phyloP scores from a whole-genome alignment of 2,113 vertebrate genomes.

The Lanius collurio region DNA sequence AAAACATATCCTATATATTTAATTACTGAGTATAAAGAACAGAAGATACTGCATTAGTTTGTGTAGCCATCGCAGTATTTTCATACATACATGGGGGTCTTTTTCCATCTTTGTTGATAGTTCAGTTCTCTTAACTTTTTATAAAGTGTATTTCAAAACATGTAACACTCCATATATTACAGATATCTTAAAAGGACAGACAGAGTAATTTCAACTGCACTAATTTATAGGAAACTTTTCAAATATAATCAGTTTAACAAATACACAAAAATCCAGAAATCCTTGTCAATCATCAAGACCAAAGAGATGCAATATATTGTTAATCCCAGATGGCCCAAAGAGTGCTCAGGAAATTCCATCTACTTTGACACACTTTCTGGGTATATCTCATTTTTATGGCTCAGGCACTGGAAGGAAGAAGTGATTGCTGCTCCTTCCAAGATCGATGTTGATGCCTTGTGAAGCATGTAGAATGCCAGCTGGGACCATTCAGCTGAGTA shows the following conservation, averaged over 20 bases:
- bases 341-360: not conserved
- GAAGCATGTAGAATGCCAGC: not conserved
- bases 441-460: not conserved
- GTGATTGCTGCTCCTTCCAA: not conserved
- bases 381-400: not conserved
- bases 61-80: not conserved
- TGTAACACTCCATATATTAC: not conserved
- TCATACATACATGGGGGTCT: not conserved
- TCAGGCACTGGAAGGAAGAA: not conserved
- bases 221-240: not conserved
- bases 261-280: not conserved
- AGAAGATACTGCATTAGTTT: not conserved
- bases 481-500: not conserved
- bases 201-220: not conserved
- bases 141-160: not conserved
- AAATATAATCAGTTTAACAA: not conserved
- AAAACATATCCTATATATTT: not conserved
- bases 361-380: not conserved
- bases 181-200: not conserved
- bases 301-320: not conserved
- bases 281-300: not conserved
- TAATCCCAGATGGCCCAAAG: not conserved
- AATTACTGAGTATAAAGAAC: not conserved
- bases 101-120: not conserved
- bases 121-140: not conserved